Evolutionary conservation across 1,140 invertebrate genomes (phyloP), one percentile per base, ranked within the genome.

Genomic region (Megalopta genalis): DNA sequence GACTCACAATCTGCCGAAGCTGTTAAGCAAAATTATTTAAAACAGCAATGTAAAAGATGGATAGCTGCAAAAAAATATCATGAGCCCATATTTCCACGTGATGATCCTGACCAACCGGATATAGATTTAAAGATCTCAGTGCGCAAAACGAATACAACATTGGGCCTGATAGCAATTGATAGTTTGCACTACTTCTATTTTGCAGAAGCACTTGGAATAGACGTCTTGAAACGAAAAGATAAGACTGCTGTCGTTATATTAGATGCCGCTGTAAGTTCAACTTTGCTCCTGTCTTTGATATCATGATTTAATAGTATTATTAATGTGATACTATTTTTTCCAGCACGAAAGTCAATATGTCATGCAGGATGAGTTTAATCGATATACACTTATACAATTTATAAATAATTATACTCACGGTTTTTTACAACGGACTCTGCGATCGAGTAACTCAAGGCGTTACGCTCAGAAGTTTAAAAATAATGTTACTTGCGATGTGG

Each of bases 101-200:
- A 88, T 18, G 68, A 84, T 18, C 4, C 57, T 1, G 74, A 80
- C 14, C 52, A 82, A 25, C 39, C 68, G 1, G 83, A 82, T 52
- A 64, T 83, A 12, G 84, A 78, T 71, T 79, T 93, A 5, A 91
- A 88, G 0, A 93, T 94, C 2, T 87, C 93, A 10, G 91, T 93
- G 2, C 96, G 96, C 88, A 90, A 88, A 65, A 94, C 92, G 1
- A 97, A 97, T 89, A 93, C 92, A 82, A 96, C 95, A 23, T 81
- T 98, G 37, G 93, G 94, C 60, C 94, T 97, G 77, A 88, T 96
- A 49, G 95, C 95, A 1, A 94, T 97, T 65, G 96, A 97, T 87
- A 95, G 95, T 85, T 86, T 95, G 7, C 87, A 94, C 42, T 96
- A 96, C 87, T 94, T 94, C 78, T 94, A 96, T 86, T 97, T 97